These are phyloP conservation scores for Drosophila nikananu DNA, from an alignment of 1,140 invertebrate species.

Conservation along the genomic window DNA sequence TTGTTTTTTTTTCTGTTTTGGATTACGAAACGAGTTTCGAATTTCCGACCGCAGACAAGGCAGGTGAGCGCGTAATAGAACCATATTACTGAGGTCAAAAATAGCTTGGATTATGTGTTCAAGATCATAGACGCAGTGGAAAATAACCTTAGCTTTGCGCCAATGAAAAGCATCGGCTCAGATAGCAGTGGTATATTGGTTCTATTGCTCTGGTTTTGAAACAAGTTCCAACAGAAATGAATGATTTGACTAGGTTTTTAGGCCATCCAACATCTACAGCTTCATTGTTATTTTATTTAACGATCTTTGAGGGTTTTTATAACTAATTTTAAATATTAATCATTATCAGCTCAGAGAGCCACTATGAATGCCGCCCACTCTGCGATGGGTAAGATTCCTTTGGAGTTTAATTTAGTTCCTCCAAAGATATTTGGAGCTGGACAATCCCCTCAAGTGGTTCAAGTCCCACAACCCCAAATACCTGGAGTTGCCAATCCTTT, in stretches of 20 bases:
- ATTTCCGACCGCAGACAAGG: slow-evolving; percentile 60
- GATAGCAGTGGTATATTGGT: slow-evolving; percentile 7
- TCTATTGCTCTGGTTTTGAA: slow-evolving; percentile 10
- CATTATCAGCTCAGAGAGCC: not conserved
- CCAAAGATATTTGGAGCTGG: no score
- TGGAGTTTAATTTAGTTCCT: not conserved
- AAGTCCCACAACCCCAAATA: not conserved
- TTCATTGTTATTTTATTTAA: not conserved
- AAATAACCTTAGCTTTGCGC: slow-evolving; percentile 51
- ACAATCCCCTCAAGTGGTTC: not conserved
- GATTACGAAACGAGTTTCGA: slow-evolving; percentile 64
- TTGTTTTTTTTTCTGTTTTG: slow-evolving; percentile 41
- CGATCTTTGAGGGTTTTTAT: not conserved
- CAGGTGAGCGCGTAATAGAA: slow-evolving; percentile 59
- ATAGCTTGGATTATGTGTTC: slow-evolving; percentile 53
- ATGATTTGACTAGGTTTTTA: slow-evolving; percentile 12
- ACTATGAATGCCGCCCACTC: not conserved
- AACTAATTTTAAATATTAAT: not conserved
- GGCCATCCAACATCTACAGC: not conserved
- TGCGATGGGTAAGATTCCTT: not conserved
- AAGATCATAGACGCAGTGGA: slow-evolving; percentile 56
- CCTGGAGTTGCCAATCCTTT: not conserved
- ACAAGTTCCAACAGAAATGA: slow-evolving; percentile 15
- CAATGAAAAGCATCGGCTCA: slow-evolving; percentile 34
- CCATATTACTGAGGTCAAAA: slow-evolving; percentile 61